A percentile compares a stretch with the other conserved stretches of the same genome.
Conservation (phyloP, 2,888 invertebrate genomes). For the Villa cingulata region DNA sequence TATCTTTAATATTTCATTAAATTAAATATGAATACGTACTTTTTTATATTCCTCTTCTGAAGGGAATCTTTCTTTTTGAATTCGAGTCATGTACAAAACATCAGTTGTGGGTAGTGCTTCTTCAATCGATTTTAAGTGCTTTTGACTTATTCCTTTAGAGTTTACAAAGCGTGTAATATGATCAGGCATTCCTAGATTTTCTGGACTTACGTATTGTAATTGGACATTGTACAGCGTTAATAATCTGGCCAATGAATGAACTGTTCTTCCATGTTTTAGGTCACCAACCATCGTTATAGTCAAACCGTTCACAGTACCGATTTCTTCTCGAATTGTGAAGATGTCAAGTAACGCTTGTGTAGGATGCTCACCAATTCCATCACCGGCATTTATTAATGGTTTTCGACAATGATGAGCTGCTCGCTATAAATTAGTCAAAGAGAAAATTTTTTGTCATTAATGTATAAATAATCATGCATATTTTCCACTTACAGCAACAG, state of each 20-base stretch:
- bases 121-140: conserved; percentile 52
- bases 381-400: conserved; percentile 95
- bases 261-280: conserved; percentile 93
- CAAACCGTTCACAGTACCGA: conserved; percentile 94
- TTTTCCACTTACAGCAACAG: conserved; percentile 57
- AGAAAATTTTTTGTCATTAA: too few species aligned
- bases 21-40: conserved; percentile 39
- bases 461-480: too few species aligned
- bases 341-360: conserved; percentile 95
- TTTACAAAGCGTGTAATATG: conserved; percentile 67
- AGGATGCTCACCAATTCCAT: conserved; percentile 94
- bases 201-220: conserved; percentile 81
- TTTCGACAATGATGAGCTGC: conserved; percentile 72
- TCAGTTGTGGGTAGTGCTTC: conserved; percentile 85
- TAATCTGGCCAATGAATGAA: conserved; percentile 89
- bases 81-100: conserved; percentile 96
- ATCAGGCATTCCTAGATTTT: conserved; percentile 79
- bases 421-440: conserved; percentile 36
- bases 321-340: conserved; percentile 96
- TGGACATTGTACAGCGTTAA: conserved; percentile 89
- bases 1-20: not conserved
- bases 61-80: conserved; percentile 85
- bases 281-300: conserved; percentile 98
- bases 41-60: conserved; percentile 72
- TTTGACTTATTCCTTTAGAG: conserved; percentile 63